Evolutionary conservation across 2,113 vertebrate genomes (phyloP), one percentile per base, ranked within the genome.

Genomic region (Planiliza haematocheilus): DNA sequence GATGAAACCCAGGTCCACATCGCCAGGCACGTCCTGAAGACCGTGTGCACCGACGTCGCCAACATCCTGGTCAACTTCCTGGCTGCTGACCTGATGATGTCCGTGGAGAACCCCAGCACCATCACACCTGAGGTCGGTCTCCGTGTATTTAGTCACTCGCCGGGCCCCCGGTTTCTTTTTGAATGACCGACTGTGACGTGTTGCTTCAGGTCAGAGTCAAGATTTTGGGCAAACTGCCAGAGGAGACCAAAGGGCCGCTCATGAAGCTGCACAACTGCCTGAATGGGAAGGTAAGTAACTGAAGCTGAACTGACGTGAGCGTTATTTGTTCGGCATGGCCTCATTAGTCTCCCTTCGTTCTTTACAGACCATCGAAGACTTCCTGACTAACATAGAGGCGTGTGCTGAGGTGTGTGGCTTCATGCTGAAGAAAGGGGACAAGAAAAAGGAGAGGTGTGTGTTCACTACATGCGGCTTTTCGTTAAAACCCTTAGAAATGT

Each of bases 41-140:
- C 95, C 0, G 77, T 97, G 53, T 98, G 97, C 84, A 94, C 96
- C 1, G 96, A 98, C 20, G 91, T 96, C 73, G 95, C 97, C 70
- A 99, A 99, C 85, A 91, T 97, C 63, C 93, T 99, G 86, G 95
- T 98, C 71, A 97, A 94, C 93, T 97, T 96, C 87, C 82, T 97
- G 73, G 96, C 96, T 20, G 93, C 95, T 12, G 97, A 99, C 56
- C 90, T 96, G 66, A 96, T 98, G 96, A 95, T 96, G 93, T 94
- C 95, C 4, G 87, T 94, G n/a, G 96, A 97, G 59, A 94, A 94
- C 68, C 92, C 95, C 30, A 87, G 89, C 80, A 13, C 93, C 77
- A 94, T 99, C 84, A 96, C 95, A 59, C 90, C 53, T 56, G 97
- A 99, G 93, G 96, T 97, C 21, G 3, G 49, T 30, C 37, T 14